Evolutionary conservation across 2,113 vertebrate species (phyloP), one percentile per base, ranked within the genome.

Genomic region (Excalfactoria chinensis): DNA sequence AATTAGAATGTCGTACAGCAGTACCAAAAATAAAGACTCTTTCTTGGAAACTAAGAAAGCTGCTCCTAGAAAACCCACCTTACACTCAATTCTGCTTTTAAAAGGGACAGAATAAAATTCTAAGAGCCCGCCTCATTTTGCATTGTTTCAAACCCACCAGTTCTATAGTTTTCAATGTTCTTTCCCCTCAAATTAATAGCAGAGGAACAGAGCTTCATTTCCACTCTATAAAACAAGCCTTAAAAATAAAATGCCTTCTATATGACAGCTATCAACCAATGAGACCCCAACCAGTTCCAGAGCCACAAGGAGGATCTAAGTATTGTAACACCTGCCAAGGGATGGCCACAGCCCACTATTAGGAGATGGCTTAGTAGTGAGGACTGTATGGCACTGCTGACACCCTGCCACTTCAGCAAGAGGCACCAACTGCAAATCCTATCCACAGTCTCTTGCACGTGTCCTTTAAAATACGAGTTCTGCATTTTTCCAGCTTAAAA

Each of bases 271-370:
- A 55, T 2, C 11, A 55, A 49, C 22, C 48, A 49, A 25, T 22
- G 13, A 13, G 48, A 49, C 48, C 13, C 2, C 9, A 2, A 2
- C 21, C 32, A 74, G 48, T 30, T 58, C 8, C 13, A 3, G 19
- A 68, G 25, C 40, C 8, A 3, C 1, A 18, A 41, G 43, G 43
- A 86, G 11, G 58, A 18, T 4, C 30, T 1, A 20, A 18, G 9
- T 13, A 48, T 26, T 83, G 35, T 3, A 15, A 41, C 22, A 22
- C 0, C 17, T 30, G 8, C 1, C 51, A 58, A 46, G 21, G 25
- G 51, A 18, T 23, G 7, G 26, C 41, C 60, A n/a, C 9, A 16
- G 6, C 25, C 32, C 13, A 1, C 7, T 3, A 0, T 3, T 16
- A 11, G 60, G 46, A 19, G 14, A 35, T 44, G 3, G 32, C 67